A percentile compares a stretch with the other conserved stretches of the same genome.
These are phyloP conservation scores for Drymonia ruficornis DNA, from an alignment of 2,888 invertebrate species.

Conservation along the genomic window DNA sequence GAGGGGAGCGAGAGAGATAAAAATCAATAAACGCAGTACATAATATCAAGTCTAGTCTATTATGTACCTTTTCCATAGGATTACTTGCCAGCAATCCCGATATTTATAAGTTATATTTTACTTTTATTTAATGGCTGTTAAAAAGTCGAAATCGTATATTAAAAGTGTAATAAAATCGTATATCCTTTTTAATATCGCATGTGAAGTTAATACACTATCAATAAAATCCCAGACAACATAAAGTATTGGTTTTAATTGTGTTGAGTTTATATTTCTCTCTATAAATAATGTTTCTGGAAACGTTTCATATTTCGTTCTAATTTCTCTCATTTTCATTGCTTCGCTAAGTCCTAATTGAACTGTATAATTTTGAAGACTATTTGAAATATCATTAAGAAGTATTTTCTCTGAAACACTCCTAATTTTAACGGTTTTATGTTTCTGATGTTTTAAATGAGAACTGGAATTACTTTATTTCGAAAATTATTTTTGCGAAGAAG, in stretches of 20 bases:
- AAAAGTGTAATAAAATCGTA: slow-evolving; percentile 25
- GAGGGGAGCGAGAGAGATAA: too few species aligned
- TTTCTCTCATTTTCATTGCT: slow-evolving; percentile 1
- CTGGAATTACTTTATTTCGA: too few species aligned
- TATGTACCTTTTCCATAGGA: too few species aligned
- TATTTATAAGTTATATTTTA: too few species aligned
- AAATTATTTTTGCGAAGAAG: background rate
- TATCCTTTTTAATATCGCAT: slow-evolving; percentile 22
- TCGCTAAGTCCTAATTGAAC: background rate
- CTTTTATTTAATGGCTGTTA: too few species aligned
- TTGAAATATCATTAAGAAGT: background rate
- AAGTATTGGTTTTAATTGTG: slow-evolving; percentile 28
- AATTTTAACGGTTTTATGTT: background rate
- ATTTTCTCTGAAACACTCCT: background rate
- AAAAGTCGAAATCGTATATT: too few species aligned
- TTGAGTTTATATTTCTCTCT: slow-evolving; percentile 3
- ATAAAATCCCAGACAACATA: slow-evolving; percentile 34
- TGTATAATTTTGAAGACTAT: background rate
- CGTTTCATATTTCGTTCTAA: background rate
- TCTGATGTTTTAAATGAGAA: background rate
- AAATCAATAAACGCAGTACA: too few species aligned
- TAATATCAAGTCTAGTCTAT: too few species aligned
- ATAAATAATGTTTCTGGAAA: background rate
- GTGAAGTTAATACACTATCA: slow-evolving; percentile 13
- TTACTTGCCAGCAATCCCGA: too few species aligned